A percentile compares a stretch with the other conserved stretches of the same genome.
These are phyloP conservation scores for Camelus bactrianus DNA, from an alignment of 2,113 vertebrate genomes.

Conservation along the genomic window DNA sequence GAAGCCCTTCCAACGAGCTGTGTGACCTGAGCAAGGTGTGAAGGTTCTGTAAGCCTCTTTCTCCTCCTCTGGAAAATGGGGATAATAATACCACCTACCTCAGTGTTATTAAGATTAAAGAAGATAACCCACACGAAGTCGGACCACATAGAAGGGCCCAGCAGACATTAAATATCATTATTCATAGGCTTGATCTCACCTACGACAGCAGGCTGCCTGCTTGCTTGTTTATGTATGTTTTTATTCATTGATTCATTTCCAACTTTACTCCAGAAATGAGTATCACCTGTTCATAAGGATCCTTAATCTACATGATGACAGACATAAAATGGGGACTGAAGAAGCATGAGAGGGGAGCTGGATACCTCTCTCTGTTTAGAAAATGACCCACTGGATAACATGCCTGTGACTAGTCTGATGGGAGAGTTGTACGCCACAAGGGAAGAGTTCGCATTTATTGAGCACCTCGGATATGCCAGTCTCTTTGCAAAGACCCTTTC, in stretches of 20 bases:
- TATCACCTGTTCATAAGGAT: not conserved
- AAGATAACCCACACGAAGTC: not conserved
- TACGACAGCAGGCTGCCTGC: not conserved
- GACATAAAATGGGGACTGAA: not conserved
- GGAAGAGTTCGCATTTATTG: not conserved
- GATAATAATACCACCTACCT: not conserved
- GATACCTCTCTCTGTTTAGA: not conserved
- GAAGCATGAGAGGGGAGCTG: not conserved
- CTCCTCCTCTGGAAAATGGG: conserved; percentile 8
- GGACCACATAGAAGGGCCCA: not conserved
- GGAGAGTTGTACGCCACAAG: not conserved
- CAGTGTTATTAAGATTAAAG: not conserved
- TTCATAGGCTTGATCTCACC: not conserved
- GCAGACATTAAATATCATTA: not conserved
- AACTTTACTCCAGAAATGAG: not conserved
- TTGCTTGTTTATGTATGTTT: conserved; percentile 2
- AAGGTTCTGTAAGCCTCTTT: not conserved
- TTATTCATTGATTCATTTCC: not conserved
- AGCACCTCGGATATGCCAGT: not conserved
- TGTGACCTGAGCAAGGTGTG: not conserved
- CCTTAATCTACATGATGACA: not conserved
- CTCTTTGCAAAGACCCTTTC: not conserved
- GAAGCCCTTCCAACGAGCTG: not conserved
- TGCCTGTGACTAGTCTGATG: not conserved
- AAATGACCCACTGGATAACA: not conserved